A percentile compares a stretch with the other conserved stretches of the same genome.
These are phyloP conservation scores for Acrobasis suavella DNA, from an alignment of 2,888 invertebrate genomes.

Conservation along the genomic window DNA sequence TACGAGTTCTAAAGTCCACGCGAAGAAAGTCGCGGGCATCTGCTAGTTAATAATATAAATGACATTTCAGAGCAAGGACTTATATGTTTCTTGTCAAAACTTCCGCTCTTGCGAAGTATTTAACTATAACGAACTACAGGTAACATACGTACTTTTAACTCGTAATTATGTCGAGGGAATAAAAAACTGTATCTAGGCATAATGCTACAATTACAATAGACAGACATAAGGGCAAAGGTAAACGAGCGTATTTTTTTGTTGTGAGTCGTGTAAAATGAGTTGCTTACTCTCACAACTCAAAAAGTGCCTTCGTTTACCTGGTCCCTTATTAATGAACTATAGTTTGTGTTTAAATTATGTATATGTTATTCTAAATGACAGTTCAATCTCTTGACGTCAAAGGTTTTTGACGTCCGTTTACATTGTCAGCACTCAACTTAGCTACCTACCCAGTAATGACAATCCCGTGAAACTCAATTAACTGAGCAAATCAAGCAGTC, in stretches of 20 bases:
- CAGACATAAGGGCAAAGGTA: too few relatives aligned
- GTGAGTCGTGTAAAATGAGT: too few relatives aligned
- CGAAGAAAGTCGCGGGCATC: too few relatives aligned
- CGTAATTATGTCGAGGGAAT: too few relatives aligned
- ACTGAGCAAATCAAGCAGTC: constrained; percentile 7
- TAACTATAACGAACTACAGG: not conserved
- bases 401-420: not conserved
- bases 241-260: too few relatives aligned
- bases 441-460: not conserved
- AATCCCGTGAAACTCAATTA: constrained; percentile 8
- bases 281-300: too few relatives aligned
- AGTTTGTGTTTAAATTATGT: too few relatives aligned
- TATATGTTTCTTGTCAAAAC: not conserved
- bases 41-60: not conserved
- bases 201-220: too few relatives aligned
- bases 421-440: not conserved
- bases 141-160: not conserved
- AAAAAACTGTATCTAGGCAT: too few relatives aligned
- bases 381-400: not conserved
- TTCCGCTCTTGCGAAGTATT: not conserved
- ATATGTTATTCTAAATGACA: not conserved
- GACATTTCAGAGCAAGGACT: not conserved
- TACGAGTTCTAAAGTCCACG: too few relatives aligned
- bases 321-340: too few relatives aligned
- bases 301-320: too few relatives aligned